Conservation (phyloP, 2,888 invertebrate genomes). For the Asteroscopus sphinx region DNA sequence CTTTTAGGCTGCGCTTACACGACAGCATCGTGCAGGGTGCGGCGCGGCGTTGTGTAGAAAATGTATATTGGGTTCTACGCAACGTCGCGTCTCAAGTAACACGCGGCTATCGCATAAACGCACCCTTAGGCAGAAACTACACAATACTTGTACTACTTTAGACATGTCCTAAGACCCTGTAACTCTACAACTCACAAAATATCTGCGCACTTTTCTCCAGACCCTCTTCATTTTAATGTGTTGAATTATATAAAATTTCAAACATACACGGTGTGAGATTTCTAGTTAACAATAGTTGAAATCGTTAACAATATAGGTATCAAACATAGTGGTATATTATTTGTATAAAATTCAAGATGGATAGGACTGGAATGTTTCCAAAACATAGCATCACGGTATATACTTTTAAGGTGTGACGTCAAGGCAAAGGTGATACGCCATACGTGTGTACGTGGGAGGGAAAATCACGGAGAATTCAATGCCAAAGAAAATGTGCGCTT, state of each 20-base stretch:
- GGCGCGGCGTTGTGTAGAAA: background rate
- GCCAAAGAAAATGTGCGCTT: background rate
- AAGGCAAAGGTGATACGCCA: background rate
- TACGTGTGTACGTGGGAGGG: conserved; percentile 1
- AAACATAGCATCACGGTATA: conserved; percentile 17
- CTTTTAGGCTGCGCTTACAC: background rate
- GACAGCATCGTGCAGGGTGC: background rate
- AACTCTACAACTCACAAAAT: background rate
- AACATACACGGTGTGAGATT: conserved; percentile 3
- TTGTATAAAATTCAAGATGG: conserved; percentile 8
- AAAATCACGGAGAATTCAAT: background rate
- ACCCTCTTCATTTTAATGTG: conserved; percentile 8
- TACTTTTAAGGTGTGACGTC: conserved; percentile 2
- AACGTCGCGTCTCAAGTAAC: background rate
- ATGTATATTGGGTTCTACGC: background rate
- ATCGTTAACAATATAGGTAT: conserved; percentile 10
- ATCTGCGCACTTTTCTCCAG: conserved; percentile 6
- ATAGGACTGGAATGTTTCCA: conserved; percentile 21
- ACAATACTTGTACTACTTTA: background rate
- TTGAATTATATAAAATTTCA: background rate
- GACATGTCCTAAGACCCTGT: too few species aligned
- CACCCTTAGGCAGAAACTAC: background rate
- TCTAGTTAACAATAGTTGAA: conserved; percentile 4
- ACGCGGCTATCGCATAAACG: background rate
- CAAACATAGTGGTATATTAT: conserved; percentile 1